Percentiles rank a stretch among this genome's conserved stretches.
These are phyloP conservation scores for Ochotona curzoniae DNA, from an alignment of 2,113 vertebrate genomes.

Conservation along the genomic window DNA sequence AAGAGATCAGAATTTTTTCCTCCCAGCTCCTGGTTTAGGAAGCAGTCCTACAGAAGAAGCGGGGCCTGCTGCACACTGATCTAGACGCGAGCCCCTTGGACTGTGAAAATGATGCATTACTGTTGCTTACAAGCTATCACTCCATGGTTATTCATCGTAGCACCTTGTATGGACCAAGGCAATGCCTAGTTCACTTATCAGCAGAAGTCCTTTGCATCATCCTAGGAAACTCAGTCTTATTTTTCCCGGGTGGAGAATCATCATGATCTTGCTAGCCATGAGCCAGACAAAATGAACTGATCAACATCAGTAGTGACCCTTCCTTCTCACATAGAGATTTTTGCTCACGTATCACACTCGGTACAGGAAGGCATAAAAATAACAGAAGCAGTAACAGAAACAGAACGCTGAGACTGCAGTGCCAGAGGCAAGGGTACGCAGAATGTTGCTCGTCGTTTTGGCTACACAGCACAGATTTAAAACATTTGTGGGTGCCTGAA, in stretches of 20 bases:
- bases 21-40: background rate
- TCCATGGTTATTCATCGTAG: background rate
- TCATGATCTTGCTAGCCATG: background rate
- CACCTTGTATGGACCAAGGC: background rate
- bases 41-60: too few species aligned
- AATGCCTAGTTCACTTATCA: background rate
- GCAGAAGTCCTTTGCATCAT: slow-evolving; percentile 54
- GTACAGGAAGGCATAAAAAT: background rate
- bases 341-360: slow-evolving; percentile 45
- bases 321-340: slow-evolving; percentile 45
- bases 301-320: background rate
- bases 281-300: slow-evolving; percentile 57
- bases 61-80: too few species aligned
- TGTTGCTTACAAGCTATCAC: rapidly evolving
- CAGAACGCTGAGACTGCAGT: background rate
- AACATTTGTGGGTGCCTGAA: background rate
- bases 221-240: slow-evolving; percentile 48
- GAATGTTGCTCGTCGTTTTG: slow-evolving; percentile 52
- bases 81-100: background rate
- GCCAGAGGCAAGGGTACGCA: slow-evolving; percentile 43
- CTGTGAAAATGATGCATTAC: too few species aligned
- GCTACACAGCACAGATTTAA: background rate
- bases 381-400: background rate
- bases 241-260: slow-evolving; percentile 30
- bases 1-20: background rate